Conservation (phyloP, 2,888 invertebrate species). For the Microchrysa polita region DNA sequence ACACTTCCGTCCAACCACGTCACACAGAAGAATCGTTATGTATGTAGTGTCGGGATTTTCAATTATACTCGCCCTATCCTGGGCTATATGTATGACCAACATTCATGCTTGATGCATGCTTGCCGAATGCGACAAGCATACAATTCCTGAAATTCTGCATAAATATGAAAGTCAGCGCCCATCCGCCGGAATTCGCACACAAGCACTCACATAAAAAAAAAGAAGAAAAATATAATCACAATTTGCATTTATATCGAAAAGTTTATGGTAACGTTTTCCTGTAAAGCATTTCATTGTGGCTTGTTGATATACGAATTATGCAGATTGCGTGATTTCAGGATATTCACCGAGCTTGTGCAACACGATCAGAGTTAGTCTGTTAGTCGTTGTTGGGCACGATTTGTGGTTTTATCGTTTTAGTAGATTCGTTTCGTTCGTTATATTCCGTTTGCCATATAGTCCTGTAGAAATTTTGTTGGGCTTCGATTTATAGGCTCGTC, state of each 20-base stretch:
- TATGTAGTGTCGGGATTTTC: too few species aligned
- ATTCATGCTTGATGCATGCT: too few species aligned
- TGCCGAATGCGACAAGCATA: neutral
- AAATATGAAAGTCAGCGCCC: neutral
- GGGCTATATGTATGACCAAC: too few species aligned
- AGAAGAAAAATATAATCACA: neutral
- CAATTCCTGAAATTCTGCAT: neutral
- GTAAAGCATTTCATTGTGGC: neutral
- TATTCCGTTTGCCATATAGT: too few species aligned
- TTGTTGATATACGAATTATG: slow-evolving; percentile 9
- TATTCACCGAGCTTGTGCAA: neutral
- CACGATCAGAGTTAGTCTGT: neutral
- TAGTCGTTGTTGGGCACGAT: neutral
- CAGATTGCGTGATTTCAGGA: slow-evolving; percentile 5
- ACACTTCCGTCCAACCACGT: too few species aligned
- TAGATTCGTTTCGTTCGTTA: too few species aligned
- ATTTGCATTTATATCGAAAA: slow-evolving; percentile 11
- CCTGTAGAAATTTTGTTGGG: too few species aligned
- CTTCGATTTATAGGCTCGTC: too few species aligned
- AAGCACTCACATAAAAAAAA: too few species aligned
- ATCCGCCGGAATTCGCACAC: neutral
- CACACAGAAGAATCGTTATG: too few species aligned
- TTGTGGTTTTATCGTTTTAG: slow-evolving; percentile 2
- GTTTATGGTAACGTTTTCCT: slow-evolving; percentile 1
- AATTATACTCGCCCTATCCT: too few species aligned